phyloP scores from a whole-genome alignment of 2,888 invertebrate species.

The Mythimna albipuncta region DNA sequence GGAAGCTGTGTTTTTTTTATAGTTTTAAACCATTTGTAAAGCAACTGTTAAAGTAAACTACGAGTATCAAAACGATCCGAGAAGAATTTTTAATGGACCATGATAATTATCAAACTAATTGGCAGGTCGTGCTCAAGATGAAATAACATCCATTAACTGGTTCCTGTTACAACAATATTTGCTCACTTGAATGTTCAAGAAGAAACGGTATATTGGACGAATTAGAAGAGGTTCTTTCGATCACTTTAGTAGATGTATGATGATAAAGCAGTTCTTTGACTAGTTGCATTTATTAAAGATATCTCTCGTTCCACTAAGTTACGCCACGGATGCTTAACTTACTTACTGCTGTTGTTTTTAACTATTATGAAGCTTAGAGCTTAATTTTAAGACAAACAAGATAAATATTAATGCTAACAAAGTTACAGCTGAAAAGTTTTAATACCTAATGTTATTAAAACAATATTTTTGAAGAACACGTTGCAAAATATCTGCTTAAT shows the following conservation, averaged over 20 bases:
- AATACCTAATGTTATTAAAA: constrained; percentile 36
- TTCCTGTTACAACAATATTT: constrained; percentile 35
- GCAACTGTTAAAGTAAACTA: constrained; percentile 40
- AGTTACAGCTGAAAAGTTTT: constrained; percentile 45
- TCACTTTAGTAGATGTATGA: not conserved
- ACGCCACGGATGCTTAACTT: constrained; percentile 18
- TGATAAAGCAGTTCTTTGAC: constrained; percentile 16
- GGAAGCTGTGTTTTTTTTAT: constrained; percentile 32
- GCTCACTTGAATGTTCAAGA: constrained; percentile 22
- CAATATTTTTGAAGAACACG: constrained; percentile 43
- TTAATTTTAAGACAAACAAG: constrained; percentile 51
- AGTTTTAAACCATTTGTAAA: constrained; percentile 29
- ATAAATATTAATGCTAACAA: constrained; percentile 43
- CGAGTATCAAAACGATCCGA: constrained; percentile 25
- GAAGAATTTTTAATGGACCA: constrained; percentile 30
- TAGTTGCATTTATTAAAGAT: constrained; percentile 12
- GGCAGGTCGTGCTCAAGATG: constrained; percentile 32
- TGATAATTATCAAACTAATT: constrained; percentile 40
- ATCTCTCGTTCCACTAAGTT: constrained; percentile 13
- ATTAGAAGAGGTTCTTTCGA: not conserved
- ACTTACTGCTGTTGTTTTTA: constrained; percentile 35
- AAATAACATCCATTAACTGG: constrained; percentile 22
- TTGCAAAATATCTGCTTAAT: constrained; percentile 54
- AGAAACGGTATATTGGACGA: constrained; percentile 12
- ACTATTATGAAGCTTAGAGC: constrained; percentile 38